Evolutionary conservation across 1,140 invertebrate species (phyloP), one percentile per base, ranked within the genome.

Genomic region (Drosophila lacteicornis): DNA sequence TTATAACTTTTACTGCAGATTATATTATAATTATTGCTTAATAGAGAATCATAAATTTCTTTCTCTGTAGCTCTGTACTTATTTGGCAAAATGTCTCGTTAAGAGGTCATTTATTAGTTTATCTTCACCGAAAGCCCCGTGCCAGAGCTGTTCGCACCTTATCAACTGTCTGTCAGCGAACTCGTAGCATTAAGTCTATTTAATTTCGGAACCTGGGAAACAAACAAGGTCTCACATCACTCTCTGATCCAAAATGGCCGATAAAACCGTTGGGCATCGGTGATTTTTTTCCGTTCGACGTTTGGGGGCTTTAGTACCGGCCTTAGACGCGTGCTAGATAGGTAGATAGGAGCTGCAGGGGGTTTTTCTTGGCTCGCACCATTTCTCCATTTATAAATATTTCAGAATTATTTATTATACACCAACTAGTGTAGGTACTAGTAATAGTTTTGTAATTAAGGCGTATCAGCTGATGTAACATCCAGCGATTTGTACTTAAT

Each of bases 251-350:
- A 12, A 56, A 73, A 60, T 45, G 36, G 17, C 6, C 71, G 67
- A 73, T 73, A 73, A 50, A 71, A 49, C 43, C 17, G 36, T 47
- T 57, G 55, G 53, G 69, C 51, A 59, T 73, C 53, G 70, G 53
- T 74, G 70, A 51, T 60, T 74, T 71, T 71, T 60, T n/a, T 56
- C 25, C 40, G 40, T 60, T 33, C 45, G 36, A 46, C 19, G 27
- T 43, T 53, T 49, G 36, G 27, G 25, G 45, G 50, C 25, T 43
- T 65, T 65, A 43, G 59, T 19, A 36, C 36, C 11, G 15, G 69
- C 40, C 42, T 49, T 49, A 51, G 15, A 71, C 12, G 45, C 45
- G 45, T 73, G 69, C 27, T 73, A 50, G 67, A 60, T 73, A 71
- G 49, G 9, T 30, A 27, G 22, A 62, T 62, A 55, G 22, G 45